Conservation (phyloP, 37 sponge, comb jelly and placozoan species). For the Aphrocallistes beatrix region DNA sequence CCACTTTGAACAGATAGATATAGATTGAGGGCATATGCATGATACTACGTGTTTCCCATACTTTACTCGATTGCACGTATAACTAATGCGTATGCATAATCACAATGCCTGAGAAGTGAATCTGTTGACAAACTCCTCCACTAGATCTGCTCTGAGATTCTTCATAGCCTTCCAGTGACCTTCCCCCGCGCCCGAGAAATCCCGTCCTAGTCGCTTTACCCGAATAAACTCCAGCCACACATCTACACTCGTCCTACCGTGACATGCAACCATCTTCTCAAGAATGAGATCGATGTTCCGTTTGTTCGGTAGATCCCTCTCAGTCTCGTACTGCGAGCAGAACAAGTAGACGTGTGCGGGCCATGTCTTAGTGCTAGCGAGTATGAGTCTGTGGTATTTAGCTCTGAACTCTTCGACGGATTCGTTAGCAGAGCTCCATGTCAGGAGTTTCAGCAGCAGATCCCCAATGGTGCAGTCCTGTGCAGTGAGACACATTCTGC, state of each 20-base stretch:
- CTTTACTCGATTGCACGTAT: too few relatives aligned
- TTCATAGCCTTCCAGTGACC: not conserved
- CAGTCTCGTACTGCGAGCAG: not conserved
- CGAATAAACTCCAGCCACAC: not conserved
- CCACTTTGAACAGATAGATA: too few relatives aligned
- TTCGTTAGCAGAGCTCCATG: not conserved
- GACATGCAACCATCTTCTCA: not conserved
- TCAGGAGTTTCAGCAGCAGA: not conserved
- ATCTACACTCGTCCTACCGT: not conserved
- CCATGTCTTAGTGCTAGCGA: not conserved
- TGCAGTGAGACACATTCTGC: not conserved
- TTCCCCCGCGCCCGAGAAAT: constrained; percentile 1
- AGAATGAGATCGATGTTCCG: not conserved
- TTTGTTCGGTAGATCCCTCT: not conserved
- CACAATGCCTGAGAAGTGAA: too few relatives aligned
- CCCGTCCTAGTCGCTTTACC: not conserved
- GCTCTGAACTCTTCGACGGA: not conserved
- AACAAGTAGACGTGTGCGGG: not conserved
- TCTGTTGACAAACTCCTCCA: not conserved
- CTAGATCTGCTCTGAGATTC: not conserved
- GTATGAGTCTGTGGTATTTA: not conserved
- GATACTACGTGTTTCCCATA: too few relatives aligned
- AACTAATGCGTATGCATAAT: too few relatives aligned
- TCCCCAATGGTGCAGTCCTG: not conserved
- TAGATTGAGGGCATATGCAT: too few relatives aligned